Conservation (phyloP, 2,113 vertebrate genomes). For the Mola mola region DNA sequence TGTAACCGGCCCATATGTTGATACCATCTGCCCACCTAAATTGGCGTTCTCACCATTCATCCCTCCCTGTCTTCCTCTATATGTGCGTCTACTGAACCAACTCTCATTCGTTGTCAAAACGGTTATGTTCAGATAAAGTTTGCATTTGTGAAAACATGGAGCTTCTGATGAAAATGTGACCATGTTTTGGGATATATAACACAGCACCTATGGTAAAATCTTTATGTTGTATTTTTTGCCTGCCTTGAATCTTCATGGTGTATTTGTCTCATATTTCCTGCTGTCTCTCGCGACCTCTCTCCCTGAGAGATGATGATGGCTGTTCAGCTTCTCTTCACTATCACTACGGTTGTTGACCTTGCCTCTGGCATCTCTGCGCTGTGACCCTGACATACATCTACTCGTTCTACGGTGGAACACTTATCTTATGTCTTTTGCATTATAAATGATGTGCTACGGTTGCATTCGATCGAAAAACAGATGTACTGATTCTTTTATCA, state of each 20-base stretch:
- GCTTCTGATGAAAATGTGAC: too few species aligned
- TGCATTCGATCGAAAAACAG: conserved; percentile 7
- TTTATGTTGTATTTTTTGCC: too few species aligned
- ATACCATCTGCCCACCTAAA: conserved; percentile 78
- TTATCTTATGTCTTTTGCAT: conserved; percentile 19
- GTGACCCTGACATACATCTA: conserved; percentile 47
- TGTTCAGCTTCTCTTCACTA: conserved; percentile 18
- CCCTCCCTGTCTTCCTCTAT: conserved; percentile 42
- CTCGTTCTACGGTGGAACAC: neutral
- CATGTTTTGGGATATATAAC: too few species aligned
- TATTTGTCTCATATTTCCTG: too few species aligned
- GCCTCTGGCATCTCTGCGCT: conserved; percentile 47
- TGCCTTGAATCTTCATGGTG: too few species aligned
- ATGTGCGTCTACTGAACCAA: conserved; percentile 42
- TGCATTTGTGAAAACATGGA: too few species aligned
- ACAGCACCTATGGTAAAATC: too few species aligned
- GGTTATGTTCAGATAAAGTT: neutral
- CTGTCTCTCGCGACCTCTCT: neutral
- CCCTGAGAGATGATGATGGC: conserved; percentile 15
- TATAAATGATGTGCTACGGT: conserved; percentile 26
- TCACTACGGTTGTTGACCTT: conserved; percentile 55
- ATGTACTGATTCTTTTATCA: conserved; percentile 13
- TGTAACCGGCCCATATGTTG: conserved; percentile 81
- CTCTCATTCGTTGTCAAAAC: conserved; percentile 31
- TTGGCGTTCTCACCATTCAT: conserved; percentile 41